phyloP scores from a whole-genome alignment of 1,140 invertebrate genomes.

The Heliconius eleuchia region DNA sequence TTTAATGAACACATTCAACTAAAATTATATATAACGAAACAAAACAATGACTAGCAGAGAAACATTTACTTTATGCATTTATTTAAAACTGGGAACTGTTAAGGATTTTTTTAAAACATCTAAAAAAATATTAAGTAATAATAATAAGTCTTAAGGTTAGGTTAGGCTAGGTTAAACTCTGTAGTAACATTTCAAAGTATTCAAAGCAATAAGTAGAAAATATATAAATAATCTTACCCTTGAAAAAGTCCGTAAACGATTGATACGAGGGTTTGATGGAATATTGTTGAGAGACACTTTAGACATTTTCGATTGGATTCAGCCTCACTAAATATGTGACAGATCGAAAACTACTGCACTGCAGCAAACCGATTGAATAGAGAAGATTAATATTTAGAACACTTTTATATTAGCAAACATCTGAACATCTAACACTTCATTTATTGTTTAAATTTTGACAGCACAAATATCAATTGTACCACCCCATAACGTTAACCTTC shows the following conservation, averaged over 20 bases:
- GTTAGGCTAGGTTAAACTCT: background rate
- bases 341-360: constrained; percentile 38
- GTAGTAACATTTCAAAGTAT: background rate
- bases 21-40: too few species aligned
- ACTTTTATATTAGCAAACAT: constrained; percentile 53
- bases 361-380: constrained; percentile 32
- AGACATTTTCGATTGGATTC: constrained; percentile 58
- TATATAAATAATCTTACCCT: constrained; percentile 56
- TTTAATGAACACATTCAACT: background rate
- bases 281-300: constrained; percentile 75
- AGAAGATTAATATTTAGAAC: constrained; percentile 43
- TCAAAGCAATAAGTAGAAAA: background rate
- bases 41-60: background rate
- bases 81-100: background rate
- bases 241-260: constrained; percentile 71
- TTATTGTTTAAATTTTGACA: constrained; percentile 54
- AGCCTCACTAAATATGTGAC: constrained; percentile 9
- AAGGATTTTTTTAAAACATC: background rate
- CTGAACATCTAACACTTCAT: constrained; percentile 47
- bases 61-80: background rate
- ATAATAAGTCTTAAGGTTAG: constrained; percentile 18
- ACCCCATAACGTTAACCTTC: constrained; percentile 48
- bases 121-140: background rate
- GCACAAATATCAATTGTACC: constrained; percentile 52
- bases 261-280: constrained; percentile 74